Base-by-base conservation (phyloP, 2,113 vertebrate species). In the Enhydra lutris region DNA sequence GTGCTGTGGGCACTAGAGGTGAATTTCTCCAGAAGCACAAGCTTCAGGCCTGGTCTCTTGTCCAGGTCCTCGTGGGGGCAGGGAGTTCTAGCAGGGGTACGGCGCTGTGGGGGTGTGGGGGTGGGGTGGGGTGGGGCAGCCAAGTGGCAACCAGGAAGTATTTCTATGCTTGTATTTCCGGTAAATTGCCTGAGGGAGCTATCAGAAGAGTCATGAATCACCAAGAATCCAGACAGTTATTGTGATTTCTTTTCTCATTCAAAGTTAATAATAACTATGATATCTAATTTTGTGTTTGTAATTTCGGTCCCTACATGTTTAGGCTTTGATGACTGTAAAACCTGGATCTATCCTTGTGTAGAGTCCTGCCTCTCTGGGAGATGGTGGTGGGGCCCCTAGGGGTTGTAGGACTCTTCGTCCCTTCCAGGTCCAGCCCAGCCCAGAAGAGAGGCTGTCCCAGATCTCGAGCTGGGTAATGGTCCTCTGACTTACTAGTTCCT, bases 221-320 rank as follows among this genome's bases (percentile, higher is more conserved):
- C 65, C 67, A 87, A 71, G 59, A n/a, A 57, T 85, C 17, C 73
- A 90, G 76, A n/a, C 45, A 69, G 61, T 92, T 92, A 31, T 50
- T 96, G 65, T 89, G 31, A 71, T 71, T 87, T 89, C 59, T 95
- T 93, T 90, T 83, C 67, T 94, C 36, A 74, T 83, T 82, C 24
- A 57, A 39, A 67, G 79, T 69, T 52, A 83, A 73, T 57, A 74
- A 74, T 50, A 67, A 57, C 69, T 73, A 31, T 89, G 14, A 1
- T 74, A 47, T 47, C 47, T 92, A 89, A 42, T 45, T 79, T 87
- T 83, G 55, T 88, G 45, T 73, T 92, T 80, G 7, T 96, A 31
- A 23, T 59, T 79, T 84, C 14, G 7, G 21, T 34, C n/a, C 7
- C 21, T 52, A 90, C 50, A n/a, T 20, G 15, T 57, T 26, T 52